phyloP scores from a whole-genome alignment of 92 coral and sea anemone species.

The Pocillopora meandrina region DNA sequence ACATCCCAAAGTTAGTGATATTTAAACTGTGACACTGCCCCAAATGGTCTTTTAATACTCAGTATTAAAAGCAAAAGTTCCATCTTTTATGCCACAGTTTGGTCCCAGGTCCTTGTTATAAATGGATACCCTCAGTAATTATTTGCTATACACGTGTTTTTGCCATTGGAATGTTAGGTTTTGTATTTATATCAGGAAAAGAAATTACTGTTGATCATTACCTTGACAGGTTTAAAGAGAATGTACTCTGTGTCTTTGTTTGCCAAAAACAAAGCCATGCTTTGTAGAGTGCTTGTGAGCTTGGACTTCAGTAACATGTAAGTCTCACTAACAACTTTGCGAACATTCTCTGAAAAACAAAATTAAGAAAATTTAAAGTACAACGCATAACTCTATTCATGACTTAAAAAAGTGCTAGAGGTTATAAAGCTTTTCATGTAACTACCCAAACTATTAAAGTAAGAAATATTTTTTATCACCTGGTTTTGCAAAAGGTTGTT shows the following conservation, averaged over 20 bases:
- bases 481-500: slow-evolving; percentile 98
- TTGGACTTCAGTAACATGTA: slow-evolving; percentile 98
- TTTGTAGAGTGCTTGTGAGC: slow-evolving; percentile 93
- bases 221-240: slow-evolving; percentile 98
- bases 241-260: slow-evolving; percentile 97
- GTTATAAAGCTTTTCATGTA: too few species aligned
- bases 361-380: neutral
- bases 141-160: neutral
- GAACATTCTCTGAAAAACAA: slow-evolving; percentile 81
- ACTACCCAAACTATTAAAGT: too few species aligned
- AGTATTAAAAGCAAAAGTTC: too few species aligned
- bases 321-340: slow-evolving; percentile 97
- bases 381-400: neutral
- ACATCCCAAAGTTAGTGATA: too few species aligned
- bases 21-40: too few species aligned
- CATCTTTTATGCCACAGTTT: too few species aligned
- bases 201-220: slow-evolving; percentile 25
- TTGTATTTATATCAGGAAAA: neutral
- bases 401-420: neutral
- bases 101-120: neutral
- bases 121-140: too few species aligned
- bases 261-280: slow-evolving; percentile 94
- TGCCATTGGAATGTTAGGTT: neutral
- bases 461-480: slow-evolving; percentile 45
- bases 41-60: too few species aligned